phyloP scores from a whole-genome alignment of 2,888 invertebrate species.

The Stramonita haemastoma region DNA sequence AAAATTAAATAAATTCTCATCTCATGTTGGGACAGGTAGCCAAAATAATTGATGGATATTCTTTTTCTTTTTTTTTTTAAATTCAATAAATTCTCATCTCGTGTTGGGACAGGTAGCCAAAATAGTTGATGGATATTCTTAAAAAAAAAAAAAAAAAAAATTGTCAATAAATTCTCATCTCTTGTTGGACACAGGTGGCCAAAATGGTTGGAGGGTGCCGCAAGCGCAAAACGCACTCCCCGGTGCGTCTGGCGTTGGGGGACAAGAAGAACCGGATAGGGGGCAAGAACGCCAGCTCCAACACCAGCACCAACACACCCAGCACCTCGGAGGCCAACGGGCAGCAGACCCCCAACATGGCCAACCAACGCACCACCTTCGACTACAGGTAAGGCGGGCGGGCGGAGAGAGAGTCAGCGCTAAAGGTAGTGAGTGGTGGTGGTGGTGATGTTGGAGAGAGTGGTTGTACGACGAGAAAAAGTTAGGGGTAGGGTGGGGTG shows the following conservation, averaged over 20 bases:
- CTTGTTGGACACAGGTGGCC: constrained; percentile 8
- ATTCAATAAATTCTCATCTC: too few relatives aligned
- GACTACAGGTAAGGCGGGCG: constrained; percentile 19
- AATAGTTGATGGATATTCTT: too few relatives aligned
- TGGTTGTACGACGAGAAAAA: too few relatives aligned
- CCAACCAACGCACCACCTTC: constrained; percentile 33
- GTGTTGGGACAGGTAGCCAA: too few relatives aligned
- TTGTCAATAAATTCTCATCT: not conserved
- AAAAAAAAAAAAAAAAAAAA: constrained; percentile 14
- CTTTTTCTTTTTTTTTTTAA: too few relatives aligned
- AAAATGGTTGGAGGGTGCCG: constrained; percentile 39
- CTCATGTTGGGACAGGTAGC: too few relatives aligned
- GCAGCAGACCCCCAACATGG: constrained; percentile 24
- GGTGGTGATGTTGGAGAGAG: too few relatives aligned
- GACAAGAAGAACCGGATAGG: constrained; percentile 35
- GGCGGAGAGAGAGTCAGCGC: not conserved
- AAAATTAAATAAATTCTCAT: too few relatives aligned
- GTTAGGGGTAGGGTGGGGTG: too few relatives aligned
- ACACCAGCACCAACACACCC: constrained; percentile 35
- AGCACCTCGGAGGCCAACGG: constrained; percentile 37
- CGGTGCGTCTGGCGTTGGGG: constrained; percentile 39
- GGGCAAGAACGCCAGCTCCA: not conserved
- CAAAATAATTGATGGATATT: too few relatives aligned
- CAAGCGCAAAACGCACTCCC: constrained; percentile 42
- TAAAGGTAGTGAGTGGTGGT: too few relatives aligned